Evolutionary conservation across 2,113 vertebrate genomes (phyloP), one percentile per base, ranked within the genome.

Genomic region (Myrmecophaga tridactyla): DNA sequence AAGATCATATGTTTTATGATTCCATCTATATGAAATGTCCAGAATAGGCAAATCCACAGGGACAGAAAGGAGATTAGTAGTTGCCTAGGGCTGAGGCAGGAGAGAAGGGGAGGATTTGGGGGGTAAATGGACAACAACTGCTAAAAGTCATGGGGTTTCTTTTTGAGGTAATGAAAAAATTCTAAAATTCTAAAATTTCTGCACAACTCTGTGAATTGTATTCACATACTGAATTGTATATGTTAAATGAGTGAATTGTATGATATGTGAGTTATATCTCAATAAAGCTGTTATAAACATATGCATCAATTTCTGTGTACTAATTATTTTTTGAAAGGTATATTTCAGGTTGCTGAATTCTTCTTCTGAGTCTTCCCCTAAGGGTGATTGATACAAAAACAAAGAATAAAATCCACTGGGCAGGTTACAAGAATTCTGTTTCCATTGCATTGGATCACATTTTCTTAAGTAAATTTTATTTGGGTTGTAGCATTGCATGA

Each of bases 401-500:
- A 29, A 14, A 21, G n/a, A 80, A 48, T 85, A 65, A 90, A 87
- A 51, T 31, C 51, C 53, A 43, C 27, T 83, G 6, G 51, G 11
- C 14, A 73, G 36, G 34, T 62, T 87, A 76, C 73, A 78, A 86
- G 25, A 73, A 96, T 94, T 72, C 25, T 78, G 13, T 83, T 58
- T 67, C n/a, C 4, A 31, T 70, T 77, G 56, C 1, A 69, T 18
- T 53, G 9, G 86, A 39, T 73, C 75, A 83, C 6, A 41, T 91
- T 89, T 91, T 91, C 70, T 80, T 87, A 70, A 34, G 17, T 78
- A 34, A 56, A n/a, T 31, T 43, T 89, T 82, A 72, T 75, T 94
- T 34, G 46, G 41, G 41, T 36, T 89, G 27, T n/a, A 85, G 46
- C 27, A 89, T 46, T 48, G 53, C 34, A 51, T 10, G 23, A 92